Percentiles rank a stretch among this genome's conserved stretches.
phyloP scores from a whole-genome alignment of 2,113 vertebrate genomes.

The Diphyllodes magnificus region DNA sequence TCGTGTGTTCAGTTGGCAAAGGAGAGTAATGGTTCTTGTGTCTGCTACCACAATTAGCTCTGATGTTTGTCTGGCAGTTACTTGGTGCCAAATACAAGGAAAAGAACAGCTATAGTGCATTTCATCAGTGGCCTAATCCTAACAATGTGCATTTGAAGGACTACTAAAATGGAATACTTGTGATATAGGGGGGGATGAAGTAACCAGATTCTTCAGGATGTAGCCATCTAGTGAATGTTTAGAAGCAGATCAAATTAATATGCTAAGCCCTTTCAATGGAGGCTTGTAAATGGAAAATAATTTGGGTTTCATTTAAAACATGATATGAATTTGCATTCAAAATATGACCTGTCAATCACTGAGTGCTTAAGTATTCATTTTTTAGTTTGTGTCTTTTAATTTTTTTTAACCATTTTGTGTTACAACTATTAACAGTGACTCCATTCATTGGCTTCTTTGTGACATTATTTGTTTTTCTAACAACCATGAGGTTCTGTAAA shows the following conservation, averaged over 20 bases:
- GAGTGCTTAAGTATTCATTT: not conserved
- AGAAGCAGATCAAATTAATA: not conserved
- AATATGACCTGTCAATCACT: not conserved
- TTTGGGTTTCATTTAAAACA: not conserved
- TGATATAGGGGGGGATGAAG: not conserved
- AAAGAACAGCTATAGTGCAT: not conserved
- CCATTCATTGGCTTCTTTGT: not conserved
- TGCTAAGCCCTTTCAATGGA: not conserved
- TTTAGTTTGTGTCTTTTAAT: not conserved
- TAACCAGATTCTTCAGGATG: not conserved
- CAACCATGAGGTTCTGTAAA: not conserved
- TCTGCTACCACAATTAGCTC: not conserved
- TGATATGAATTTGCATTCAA: not conserved
- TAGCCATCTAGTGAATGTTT: not conserved
- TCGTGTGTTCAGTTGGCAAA: not conserved
- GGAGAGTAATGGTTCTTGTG: not conserved
- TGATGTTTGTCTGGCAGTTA: not conserved
- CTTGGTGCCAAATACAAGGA: not conserved
- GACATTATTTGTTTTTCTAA: not conserved
- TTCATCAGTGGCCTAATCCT: not conserved
- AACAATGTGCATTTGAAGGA: not conserved
- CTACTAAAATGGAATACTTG: not conserved
- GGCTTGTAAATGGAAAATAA: not conserved
- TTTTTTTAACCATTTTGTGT: not conserved
- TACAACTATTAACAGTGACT: not conserved